phyloP scores from a whole-genome alignment of 2,888 invertebrate genomes.

The Acheta domesticus region DNA sequence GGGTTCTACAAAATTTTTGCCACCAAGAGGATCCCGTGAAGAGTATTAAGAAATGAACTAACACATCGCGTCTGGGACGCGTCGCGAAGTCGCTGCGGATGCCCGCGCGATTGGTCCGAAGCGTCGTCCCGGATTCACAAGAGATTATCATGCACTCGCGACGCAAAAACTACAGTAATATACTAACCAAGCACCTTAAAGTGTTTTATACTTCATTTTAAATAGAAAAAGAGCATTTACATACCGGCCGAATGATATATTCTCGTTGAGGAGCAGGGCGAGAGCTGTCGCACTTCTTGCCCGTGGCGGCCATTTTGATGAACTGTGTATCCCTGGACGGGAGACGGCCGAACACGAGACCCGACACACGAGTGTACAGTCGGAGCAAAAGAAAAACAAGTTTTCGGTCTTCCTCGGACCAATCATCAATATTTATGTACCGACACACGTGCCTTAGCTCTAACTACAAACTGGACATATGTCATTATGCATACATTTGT shows the following conservation, averaged over 20 bases:
- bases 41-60: background rate
- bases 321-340: slow-evolving; percentile 26
- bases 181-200: background rate
- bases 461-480: background rate
- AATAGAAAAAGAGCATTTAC: slow-evolving; percentile 24
- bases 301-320: slow-evolving; percentile 37
- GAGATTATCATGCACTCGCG: background rate
- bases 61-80: background rate
- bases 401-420: background rate
- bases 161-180: background rate
- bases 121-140: slow-evolving; percentile 7
- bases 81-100: background rate
- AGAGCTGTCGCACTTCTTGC: slow-evolving; percentile 32
- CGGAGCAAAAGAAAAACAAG: background rate
- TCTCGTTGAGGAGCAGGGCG: slow-evolving; percentile 36
- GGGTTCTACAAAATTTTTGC: no score
- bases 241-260: slow-evolving; percentile 38
- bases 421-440: slow-evolving; percentile 5
- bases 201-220: background rate
- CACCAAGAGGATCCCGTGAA: no score
- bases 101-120: slow-evolving; percentile 11
- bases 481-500: no score
- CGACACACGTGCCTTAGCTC: slow-evolving; percentile 1
- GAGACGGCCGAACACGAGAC: slow-evolving; percentile 20
- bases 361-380: slow-evolving; percentile 7